A percentile compares a stretch with the other conserved stretches of the same genome.
Evolutionary conservation across 2,113 vertebrate genomes (phyloP).

Genomic region (Urocitellus parryii): DNA sequence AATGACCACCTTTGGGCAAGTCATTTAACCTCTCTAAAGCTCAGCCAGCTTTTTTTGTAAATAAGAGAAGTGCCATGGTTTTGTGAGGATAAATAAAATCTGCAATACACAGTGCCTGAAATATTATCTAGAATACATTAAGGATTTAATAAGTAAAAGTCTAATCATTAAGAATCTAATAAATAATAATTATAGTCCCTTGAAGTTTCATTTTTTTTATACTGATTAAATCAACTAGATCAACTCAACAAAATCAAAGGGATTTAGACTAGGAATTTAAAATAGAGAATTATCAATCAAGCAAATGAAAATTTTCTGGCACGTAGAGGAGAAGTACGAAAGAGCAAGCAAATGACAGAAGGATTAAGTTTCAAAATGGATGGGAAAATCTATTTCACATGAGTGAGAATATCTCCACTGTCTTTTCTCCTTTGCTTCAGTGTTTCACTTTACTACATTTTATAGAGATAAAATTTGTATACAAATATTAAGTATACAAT

Average conservation of each 20-base stretch:
- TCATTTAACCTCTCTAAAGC: neutral
- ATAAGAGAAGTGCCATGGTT: neutral
- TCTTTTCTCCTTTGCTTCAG: neutral
- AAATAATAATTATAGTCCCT: neutral
- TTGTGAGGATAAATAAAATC: neutral
- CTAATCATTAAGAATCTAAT: constrained; percentile 5
- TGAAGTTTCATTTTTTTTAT: neutral
- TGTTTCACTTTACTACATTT: neutral
- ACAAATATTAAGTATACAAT: neutral
- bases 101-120: neutral
- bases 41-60: neutral
- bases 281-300: neutral
- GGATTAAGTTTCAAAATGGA: neutral
- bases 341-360: neutral
- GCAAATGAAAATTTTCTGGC: neutral
- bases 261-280: neutral
- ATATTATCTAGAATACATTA: neutral
- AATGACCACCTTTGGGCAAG: neutral
- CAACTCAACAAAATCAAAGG: neutral
- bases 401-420: neutral
- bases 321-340: neutral
- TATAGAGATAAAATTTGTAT: neutral
- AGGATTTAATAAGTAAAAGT: neutral
- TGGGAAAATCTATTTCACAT: neutral
- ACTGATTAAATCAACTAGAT: neutral